Percentiles rank a stretch among this genome's conserved stretches.
Evolutionary conservation across 2,888 invertebrate species (phyloP).

Genomic region (Electrophaes corylata): DNA sequence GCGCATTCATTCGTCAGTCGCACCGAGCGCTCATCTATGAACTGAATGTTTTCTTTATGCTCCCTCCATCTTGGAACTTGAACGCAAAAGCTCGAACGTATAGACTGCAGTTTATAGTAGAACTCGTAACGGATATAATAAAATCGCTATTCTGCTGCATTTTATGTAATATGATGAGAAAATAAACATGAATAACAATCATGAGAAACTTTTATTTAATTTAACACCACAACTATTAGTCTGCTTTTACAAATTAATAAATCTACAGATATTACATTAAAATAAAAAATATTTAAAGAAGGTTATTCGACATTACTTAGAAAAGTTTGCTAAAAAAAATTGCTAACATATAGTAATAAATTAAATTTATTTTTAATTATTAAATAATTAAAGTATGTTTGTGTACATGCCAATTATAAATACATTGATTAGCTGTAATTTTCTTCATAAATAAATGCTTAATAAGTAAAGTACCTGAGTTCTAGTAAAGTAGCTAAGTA

Average conservation of each 20-base stretch:
- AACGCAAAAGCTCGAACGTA: conserved; percentile 30
- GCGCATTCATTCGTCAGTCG: conserved; percentile 49
- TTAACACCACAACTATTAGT: not conserved
- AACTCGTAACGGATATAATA: conserved; percentile 12
- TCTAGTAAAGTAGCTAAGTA: not conserved
- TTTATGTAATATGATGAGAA: not conserved
- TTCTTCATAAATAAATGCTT: too few species aligned
- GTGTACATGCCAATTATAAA: too few species aligned
- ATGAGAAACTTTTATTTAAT: conserved; percentile 10
- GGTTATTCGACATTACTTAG: too few species aligned
- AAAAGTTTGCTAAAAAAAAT: too few species aligned
- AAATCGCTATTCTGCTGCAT: not conserved
- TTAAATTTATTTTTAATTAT: too few species aligned
- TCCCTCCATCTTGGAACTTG: conserved; percentile 37
- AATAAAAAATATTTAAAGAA: too few species aligned
- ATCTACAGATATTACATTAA: too few species aligned
- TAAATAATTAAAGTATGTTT: too few species aligned
- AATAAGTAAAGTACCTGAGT: too few species aligned
- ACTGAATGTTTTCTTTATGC: conserved; percentile 66
- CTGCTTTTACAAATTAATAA: too few species aligned
- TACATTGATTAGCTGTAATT: too few species aligned
- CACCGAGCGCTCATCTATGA: conserved; percentile 61
- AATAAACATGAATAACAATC: not conserved
- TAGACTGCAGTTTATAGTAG: conserved; percentile 13
- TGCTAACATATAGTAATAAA: too few species aligned